Percentiles rank a stretch among this genome's conserved stretches.
phyloP scores from a whole-genome alignment of 2,797 vertebrate species.

The Pteropus rufus region DNA sequence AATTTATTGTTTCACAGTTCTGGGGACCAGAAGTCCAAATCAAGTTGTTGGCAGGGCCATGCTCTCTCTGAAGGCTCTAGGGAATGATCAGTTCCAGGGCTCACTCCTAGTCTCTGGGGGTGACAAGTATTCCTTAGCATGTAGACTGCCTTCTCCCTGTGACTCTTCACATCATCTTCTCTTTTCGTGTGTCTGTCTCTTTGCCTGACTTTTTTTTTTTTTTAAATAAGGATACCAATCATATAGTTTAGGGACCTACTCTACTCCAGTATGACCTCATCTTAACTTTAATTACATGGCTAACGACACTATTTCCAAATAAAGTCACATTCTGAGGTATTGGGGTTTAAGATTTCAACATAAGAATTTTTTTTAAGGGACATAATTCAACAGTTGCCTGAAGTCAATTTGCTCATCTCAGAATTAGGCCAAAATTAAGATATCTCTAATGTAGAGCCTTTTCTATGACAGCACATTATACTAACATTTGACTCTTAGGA shows the following conservation, averaged over 20 bases:
- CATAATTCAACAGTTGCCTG: neutral
- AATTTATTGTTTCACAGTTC: neutral
- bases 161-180: neutral
- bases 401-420: neutral
- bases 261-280: neutral
- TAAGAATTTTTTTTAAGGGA: neutral
- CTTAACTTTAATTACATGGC: neutral
- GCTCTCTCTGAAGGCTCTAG: neutral
- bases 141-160: neutral
- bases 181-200: neutral
- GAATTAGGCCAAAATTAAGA: neutral
- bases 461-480: neutral
- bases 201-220: neutral
- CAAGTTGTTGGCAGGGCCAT: neutral
- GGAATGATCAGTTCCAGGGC: neutral
- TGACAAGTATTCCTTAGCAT: neutral
- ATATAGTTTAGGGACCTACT: neutral
- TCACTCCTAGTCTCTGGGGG: neutral
- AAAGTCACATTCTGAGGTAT: neutral
- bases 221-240: neutral
- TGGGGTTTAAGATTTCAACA: neutral
- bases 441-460: neutral
- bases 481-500: neutral
- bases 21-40: neutral
- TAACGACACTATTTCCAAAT: neutral